Conservation (phyloP, 2,113 vertebrate species). For the Paradisaea rubra region DNA sequence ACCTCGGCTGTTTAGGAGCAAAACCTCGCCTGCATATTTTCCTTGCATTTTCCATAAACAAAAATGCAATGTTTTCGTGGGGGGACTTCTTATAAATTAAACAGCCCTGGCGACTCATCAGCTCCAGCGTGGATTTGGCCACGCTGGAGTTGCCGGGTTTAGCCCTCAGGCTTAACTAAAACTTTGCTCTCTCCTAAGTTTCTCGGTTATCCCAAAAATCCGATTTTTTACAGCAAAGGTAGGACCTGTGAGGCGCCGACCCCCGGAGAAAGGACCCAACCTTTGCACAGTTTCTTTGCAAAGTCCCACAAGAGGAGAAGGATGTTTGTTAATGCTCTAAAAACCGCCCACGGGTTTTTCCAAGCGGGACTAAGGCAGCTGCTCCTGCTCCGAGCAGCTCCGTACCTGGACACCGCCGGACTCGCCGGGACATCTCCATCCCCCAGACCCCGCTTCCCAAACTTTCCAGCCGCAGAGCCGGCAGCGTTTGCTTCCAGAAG, state of each 20-base stretch:
- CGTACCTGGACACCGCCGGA: not conserved
- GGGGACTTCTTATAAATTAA: not conserved
- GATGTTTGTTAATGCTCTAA: not conserved
- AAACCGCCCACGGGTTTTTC: not conserved
- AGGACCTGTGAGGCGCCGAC: fast-evolving
- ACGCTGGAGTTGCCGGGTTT: not conserved
- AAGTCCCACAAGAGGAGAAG: not conserved
- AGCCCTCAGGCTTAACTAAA: not conserved
- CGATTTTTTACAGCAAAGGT: not conserved
- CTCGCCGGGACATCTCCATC: not conserved
- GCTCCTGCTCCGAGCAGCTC: not conserved
- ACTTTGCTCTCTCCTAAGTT: not conserved
- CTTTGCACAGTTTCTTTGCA: not conserved
- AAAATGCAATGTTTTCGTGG: not conserved
- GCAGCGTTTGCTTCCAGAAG: not conserved
- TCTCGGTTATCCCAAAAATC: not conserved
- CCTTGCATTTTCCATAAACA: conserved; percentile 5
- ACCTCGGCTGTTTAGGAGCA: not conserved
- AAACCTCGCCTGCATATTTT: not conserved
- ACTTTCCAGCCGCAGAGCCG: not conserved
- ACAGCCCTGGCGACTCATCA: not conserved
- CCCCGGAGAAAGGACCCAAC: not conserved
- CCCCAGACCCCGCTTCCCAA: not conserved
- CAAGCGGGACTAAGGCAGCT: not conserved
- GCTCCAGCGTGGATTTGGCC: not conserved